These are phyloP conservation scores for Drosophila neonasuta DNA, from an alignment of 2,888 invertebrate genomes.

Conservation along the genomic window DNA sequence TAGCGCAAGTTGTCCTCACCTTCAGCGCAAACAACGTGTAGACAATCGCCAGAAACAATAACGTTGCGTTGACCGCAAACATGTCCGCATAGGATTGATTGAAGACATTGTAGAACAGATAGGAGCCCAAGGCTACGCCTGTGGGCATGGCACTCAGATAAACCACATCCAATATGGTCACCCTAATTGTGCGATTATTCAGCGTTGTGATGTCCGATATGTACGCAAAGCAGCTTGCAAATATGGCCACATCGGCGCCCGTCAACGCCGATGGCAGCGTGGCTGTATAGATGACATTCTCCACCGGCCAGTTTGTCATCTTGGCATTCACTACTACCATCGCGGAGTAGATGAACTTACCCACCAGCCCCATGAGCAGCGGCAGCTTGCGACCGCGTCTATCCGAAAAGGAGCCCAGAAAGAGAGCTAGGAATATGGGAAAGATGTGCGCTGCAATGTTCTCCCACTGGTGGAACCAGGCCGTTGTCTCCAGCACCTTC, in stretches of 20 bases:
- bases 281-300: constrained; percentile 89
- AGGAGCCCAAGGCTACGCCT: constrained; percentile 89
- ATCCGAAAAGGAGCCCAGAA: constrained; percentile 92
- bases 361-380: constrained; percentile 87
- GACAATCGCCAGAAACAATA: constrained; percentile 86
- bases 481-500: constrained; percentile 89
- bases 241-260: constrained; percentile 91
- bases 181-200: constrained; percentile 88
- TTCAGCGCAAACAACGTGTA: constrained; percentile 86
- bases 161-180: constrained; percentile 91
- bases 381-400: constrained; percentile 89
- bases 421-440: constrained; percentile 89
- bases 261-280: constrained; percentile 89
- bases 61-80: constrained; percentile 87
- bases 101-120: constrained; percentile 85
- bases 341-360: constrained; percentile 89
- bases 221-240: constrained; percentile 90
- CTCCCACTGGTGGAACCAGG: constrained; percentile 90
- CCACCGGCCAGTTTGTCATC: constrained; percentile 87
- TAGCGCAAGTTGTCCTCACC: constrained; percentile 55
- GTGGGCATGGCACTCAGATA: constrained; percentile 92
- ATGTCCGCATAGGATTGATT: constrained; percentile 87
- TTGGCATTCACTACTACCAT: constrained; percentile 89
- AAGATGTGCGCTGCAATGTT: constrained; percentile 88
- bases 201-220: constrained; percentile 89